phyloP scores from a whole-genome alignment of 1,140 invertebrate species.

The Drosophila baimaii region DNA sequence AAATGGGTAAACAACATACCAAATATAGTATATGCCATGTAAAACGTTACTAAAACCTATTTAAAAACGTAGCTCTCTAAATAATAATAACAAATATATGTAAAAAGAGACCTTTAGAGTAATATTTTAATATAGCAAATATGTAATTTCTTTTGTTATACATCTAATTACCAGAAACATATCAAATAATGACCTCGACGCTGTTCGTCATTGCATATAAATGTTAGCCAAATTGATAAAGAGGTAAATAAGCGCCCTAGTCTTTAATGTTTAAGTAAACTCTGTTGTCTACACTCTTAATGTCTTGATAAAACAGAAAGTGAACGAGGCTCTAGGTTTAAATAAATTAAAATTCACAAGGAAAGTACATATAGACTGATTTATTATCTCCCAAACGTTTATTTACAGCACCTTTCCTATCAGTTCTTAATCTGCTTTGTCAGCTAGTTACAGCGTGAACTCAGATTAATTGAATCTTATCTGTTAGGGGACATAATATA shows the following conservation, averaged over 20 bases:
- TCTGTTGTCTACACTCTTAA: constrained; percentile 1
- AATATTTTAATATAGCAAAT: too few relatives aligned
- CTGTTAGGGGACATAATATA: neutral
- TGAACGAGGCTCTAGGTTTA: neutral
- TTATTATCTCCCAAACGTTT: neutral
- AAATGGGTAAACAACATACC: too few relatives aligned
- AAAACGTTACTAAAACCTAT: too few relatives aligned
- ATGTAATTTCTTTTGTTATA: too few relatives aligned
- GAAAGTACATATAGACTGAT: neutral
- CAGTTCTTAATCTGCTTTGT: neutral
- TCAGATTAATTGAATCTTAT: neutral
- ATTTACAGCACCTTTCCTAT: constrained; percentile 2
- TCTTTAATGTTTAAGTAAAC: constrained; percentile 12
- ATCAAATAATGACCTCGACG: constrained; percentile 1
- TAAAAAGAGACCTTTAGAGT: too few relatives aligned
- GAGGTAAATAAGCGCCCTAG: neutral
- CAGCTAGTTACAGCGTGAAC: neutral
- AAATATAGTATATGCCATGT: too few relatives aligned
- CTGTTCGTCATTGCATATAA: neutral
- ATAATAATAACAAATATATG: too few relatives aligned
- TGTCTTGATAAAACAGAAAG: neutral
- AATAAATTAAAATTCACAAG: neutral
- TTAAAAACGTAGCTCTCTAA: too few relatives aligned
- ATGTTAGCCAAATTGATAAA: constrained; percentile 4
- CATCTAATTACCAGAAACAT: too few relatives aligned